phyloP scores from a whole-genome alignment of 2,888 invertebrate genomes.

The Leistus spinibarbis region DNA sequence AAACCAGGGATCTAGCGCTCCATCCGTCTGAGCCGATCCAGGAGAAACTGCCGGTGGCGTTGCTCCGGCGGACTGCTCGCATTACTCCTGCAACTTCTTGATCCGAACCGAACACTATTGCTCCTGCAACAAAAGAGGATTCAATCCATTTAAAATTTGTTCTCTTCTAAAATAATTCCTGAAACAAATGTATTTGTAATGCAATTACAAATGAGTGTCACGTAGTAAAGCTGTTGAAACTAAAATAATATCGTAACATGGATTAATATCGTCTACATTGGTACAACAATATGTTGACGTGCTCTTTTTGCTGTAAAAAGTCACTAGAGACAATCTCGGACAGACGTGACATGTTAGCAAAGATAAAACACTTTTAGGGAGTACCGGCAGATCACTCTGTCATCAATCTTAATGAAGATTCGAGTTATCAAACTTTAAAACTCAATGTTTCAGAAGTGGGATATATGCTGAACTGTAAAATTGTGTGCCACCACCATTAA shows the following conservation, averaged over 20 bases:
- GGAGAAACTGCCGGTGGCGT: constrained; percentile 87
- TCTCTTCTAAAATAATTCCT: too few species aligned
- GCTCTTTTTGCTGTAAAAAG: not conserved
- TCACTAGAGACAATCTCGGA: not conserved
- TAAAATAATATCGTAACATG: not conserved
- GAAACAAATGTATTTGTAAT: not conserved
- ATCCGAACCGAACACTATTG: constrained; percentile 94
- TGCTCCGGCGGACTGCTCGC: constrained; percentile 85
- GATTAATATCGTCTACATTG: not conserved
- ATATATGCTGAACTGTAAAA: too few species aligned
- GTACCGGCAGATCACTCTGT: not conserved
- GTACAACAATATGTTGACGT: not conserved
- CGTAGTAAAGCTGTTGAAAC: not conserved
- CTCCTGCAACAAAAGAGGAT: constrained; percentile 77
- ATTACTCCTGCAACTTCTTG: constrained; percentile 97
- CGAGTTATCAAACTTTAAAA: not conserved
- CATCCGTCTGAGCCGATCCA: constrained; percentile 98
- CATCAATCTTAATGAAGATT: not conserved
- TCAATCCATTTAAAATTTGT: too few species aligned
- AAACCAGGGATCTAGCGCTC: constrained; percentile 87
- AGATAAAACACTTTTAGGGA: not conserved
- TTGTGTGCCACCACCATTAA: too few species aligned
- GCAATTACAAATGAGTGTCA: not conserved
- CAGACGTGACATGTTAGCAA: not conserved
- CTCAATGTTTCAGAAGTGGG: not conserved